These are phyloP conservation scores for Pentalonia nigronervosa DNA, from an alignment of 1,140 invertebrate genomes.

Conservation along the genomic window DNA sequence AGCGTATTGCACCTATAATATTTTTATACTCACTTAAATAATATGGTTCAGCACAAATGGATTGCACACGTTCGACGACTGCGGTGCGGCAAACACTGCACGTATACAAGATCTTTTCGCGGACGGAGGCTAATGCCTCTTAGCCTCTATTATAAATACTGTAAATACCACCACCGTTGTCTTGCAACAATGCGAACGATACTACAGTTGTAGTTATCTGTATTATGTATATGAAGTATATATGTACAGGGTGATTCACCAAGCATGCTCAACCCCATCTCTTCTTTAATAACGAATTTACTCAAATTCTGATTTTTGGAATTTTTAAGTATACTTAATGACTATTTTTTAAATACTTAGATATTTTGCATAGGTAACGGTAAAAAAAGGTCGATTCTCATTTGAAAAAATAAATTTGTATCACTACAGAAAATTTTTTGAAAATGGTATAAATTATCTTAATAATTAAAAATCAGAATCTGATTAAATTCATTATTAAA, in stretches of 20 bases:
- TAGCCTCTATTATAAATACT: background rate
- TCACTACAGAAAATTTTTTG: too few relatives aligned
- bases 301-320: background rate
- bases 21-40: background rate
- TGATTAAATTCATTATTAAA: too few relatives aligned
- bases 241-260: background rate
- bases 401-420: too few relatives aligned
- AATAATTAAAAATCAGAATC: too few relatives aligned
- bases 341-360: background rate
- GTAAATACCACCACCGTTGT: constrained; percentile 32
- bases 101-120: constrained; percentile 18
- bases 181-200: background rate
- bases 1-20: background rate
- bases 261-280: background rate
- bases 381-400: too few relatives aligned
- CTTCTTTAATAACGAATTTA: background rate
- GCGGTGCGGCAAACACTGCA: background rate
- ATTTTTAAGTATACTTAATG: background rate
- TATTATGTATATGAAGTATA: background rate
- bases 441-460: too few relatives aligned
- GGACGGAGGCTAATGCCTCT: constrained; percentile 7
- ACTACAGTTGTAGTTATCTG: background rate
- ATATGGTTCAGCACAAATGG: background rate
- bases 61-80: background rate
- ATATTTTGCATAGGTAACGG: too few relatives aligned